These are phyloP conservation scores for Ceratina australensis DNA, from an alignment of 1,140 invertebrate genomes.

Conservation along the genomic window DNA sequence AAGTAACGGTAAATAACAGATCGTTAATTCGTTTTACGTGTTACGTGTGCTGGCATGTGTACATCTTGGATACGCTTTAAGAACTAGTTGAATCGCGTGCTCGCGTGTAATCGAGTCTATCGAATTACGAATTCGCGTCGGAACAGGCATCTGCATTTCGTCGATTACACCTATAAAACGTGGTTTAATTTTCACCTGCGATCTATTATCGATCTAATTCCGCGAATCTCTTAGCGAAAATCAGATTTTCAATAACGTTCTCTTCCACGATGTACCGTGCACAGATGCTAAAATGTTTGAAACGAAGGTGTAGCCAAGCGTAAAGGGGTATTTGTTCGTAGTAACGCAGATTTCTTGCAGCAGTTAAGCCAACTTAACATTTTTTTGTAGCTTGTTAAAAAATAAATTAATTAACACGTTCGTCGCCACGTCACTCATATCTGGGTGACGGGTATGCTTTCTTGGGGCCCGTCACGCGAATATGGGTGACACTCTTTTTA, in stretches of 20 bases:
- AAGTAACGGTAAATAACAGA: conserved; percentile 8
- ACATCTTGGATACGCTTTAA: conserved; percentile 29
- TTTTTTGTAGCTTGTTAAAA: no score
- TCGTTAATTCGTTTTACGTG: background rate
- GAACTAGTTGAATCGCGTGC: conserved; percentile 58
- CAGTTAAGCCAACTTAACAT: no score
- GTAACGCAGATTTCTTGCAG: no score
- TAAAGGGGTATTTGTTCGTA: no score
- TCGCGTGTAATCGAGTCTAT: conserved; percentile 65
- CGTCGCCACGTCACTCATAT: no score
- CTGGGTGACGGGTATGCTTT: no score
- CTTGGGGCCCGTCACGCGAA: no score
- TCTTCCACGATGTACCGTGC: background rate
- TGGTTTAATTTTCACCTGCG: conserved; percentile 42
- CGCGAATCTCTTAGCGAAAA: conserved; percentile 14
- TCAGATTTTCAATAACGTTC: no score
- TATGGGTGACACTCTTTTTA: no score
- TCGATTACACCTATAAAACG: conserved; percentile 62
- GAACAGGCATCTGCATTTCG: conserved; percentile 68
- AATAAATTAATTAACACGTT: no score
- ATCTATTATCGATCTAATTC: conserved; percentile 50
- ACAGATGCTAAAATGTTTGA: background rate
- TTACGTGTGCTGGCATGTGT: background rate
- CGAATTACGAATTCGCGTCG: conserved; percentile 69
- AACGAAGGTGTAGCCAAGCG: background rate